Conservation (phyloP, 2,888 invertebrate genomes). For the Heteromurus nitidus region DNA sequence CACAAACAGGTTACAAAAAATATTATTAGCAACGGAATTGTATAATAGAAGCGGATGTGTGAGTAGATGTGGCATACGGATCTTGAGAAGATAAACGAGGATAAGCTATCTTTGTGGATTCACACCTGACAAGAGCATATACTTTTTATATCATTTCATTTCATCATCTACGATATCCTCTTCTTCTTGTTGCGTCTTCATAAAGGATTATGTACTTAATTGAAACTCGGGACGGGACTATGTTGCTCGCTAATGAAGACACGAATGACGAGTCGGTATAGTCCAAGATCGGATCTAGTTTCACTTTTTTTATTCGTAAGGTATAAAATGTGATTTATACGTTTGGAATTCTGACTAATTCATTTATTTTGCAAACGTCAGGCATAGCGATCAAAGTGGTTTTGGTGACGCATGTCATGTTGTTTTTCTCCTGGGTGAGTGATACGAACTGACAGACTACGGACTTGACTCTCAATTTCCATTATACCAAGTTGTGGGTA, state of each 20-base stretch:
- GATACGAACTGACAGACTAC: conserved; percentile 1
- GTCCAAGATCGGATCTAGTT: too few relatives aligned
- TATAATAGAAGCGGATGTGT: conserved; percentile 11
- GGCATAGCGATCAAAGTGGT: neutral
- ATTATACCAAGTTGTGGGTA: too few relatives aligned
- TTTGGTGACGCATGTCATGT: conserved; percentile 7
- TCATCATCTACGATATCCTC: too few relatives aligned
- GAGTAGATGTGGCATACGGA: neutral
- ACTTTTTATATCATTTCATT: conserved; percentile 5
- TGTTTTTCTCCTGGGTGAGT: too few relatives aligned
- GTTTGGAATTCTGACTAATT: conserved; percentile 9
- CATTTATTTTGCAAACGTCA: conserved; percentile 8
- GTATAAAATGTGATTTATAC: neutral
- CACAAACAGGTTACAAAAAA: conserved; percentile 20
- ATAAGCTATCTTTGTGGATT: conserved; percentile 22
- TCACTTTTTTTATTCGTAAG: too few relatives aligned
- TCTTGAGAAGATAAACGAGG: neutral
- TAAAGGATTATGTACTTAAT: too few relatives aligned
- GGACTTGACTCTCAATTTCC: neutral
- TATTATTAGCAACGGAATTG: neutral
- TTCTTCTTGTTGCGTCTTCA: too few relatives aligned
- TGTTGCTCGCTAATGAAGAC: neutral
- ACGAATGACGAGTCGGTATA: too few relatives aligned
- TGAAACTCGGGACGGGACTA: too few relatives aligned
- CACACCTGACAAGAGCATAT: conserved; percentile 34